Evolutionary conservation across 2,113 vertebrate genomes (phyloP), one percentile per base, ranked within the genome.

Genomic region (Coptodon bakossiorum): DNA sequence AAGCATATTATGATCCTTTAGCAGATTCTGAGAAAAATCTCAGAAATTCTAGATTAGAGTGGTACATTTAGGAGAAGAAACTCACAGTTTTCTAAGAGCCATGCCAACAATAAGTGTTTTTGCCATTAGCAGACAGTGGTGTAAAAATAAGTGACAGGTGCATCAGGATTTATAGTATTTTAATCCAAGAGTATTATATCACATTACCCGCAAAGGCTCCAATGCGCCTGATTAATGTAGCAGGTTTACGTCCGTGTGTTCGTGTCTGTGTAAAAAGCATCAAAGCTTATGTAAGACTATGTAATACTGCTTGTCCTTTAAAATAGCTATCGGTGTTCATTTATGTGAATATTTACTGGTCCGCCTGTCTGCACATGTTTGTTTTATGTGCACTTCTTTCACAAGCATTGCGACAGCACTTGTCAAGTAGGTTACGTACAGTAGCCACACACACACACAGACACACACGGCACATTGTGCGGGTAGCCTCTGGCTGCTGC

Each of bases 401-500:
- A 86, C 81, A 84, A 63, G 84, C 66, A 31, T 73, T 22, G 52
- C 38, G 61, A 85, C 92, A 83, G 86, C 85, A 76, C 85, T 89
- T 93, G 92, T 93, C 89, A 88, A 88, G 84, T 89, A 86, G 92
- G 92, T 91, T 90, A 84, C 52, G 43, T 93, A 94, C 87, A 91
- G 87, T 93, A 85, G 88, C 80, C 87, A 88, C 85, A 84, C 90
- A 86, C 86, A 2, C 38, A 73, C 87, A 87, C 88, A 87, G 73
- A 86, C 59, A 31, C 81, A 83, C 66, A 71, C 43, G 43, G 82
- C 85, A 56, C 83, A 84, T 88, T 84, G 90, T 85, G 43, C 40
- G 40, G 63, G 88, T 88, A 83, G 91, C 94, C 94, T 57, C 90
- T 92, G 90, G 94, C 91, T 86, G 53, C 83, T 53, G 86, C 84